These are phyloP conservation scores for Anthoscopus minutus DNA, from an alignment of 2,113 vertebrate species.

Conservation along the genomic window DNA sequence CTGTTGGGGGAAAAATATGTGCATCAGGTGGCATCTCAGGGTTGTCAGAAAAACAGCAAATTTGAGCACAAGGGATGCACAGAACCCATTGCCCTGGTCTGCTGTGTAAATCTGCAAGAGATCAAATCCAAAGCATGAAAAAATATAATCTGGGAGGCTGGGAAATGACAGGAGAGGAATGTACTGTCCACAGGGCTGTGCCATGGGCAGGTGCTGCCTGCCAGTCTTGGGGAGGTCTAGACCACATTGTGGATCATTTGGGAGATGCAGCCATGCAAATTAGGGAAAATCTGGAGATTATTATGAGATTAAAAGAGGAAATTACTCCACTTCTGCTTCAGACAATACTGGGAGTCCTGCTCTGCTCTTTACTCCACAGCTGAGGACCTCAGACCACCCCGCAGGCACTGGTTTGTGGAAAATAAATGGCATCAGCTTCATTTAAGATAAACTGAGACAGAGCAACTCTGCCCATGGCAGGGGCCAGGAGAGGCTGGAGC, in stretches of 20 bases:
- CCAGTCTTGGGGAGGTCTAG: background rate
- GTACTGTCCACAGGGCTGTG: background rate
- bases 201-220: background rate
- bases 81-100: background rate
- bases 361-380: background rate
- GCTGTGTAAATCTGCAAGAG: background rate
- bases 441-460: background rate
- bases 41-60: background rate
- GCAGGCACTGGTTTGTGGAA: background rate
- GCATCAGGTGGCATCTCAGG: background rate
- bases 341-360: background rate
- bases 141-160: background rate
- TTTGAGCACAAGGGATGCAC: background rate
- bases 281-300: background rate
- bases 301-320: background rate
- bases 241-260: rapidly evolving
- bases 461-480: background rate
- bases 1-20: background rate
- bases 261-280: background rate
- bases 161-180: background rate
- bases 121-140: background rate
- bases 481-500: background rate
- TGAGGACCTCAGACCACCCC: background rate
- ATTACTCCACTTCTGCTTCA: background rate
- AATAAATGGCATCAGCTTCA: background rate